Evolutionary conservation across 2,888 invertebrate species (phyloP).

Genomic region (Nasonovia ribisnigri): DNA sequence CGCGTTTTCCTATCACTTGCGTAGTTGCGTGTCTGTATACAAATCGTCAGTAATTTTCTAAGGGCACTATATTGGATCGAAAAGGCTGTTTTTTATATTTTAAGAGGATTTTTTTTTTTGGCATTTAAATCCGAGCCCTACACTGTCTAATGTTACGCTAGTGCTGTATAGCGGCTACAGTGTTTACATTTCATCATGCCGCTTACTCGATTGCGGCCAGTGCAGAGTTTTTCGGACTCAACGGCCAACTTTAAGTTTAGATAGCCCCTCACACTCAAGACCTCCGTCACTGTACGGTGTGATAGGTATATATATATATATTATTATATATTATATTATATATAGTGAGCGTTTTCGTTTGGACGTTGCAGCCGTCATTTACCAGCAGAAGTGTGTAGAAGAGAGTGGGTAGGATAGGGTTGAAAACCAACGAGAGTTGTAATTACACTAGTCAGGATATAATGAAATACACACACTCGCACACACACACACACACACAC

Average conservation of each 20-base stretch:
- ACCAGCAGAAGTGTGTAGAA: not conserved
- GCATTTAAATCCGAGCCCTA: not conserved
- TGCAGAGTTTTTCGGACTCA: not conserved
- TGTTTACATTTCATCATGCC: not conserved
- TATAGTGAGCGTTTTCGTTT: not conserved
- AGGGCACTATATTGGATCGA: too few species aligned
- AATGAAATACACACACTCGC: not conserved
- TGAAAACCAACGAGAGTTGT: slow-evolving; percentile 13
- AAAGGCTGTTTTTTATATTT: not conserved
- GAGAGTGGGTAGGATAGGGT: not conserved
- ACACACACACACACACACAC: not conserved
- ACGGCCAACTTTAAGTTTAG: not conserved
- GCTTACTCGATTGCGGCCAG: not conserved
- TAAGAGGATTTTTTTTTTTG: not conserved
- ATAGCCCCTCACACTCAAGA: not conserved
- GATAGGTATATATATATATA: not conserved
- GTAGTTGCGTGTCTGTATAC: too few species aligned
- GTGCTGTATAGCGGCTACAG: too few species aligned
- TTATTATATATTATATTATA: not conserved
- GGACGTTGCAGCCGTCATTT: not conserved
- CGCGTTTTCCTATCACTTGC: too few species aligned
- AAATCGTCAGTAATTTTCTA: too few species aligned
- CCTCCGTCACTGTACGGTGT: not conserved
- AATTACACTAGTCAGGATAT: not conserved
- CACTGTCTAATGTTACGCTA: not conserved